A percentile compares a stretch with the other conserved stretches of the same genome.
Evolutionary conservation across 2,113 vertebrate species (phyloP).

Genomic region (Oophaga pumilio): DNA sequence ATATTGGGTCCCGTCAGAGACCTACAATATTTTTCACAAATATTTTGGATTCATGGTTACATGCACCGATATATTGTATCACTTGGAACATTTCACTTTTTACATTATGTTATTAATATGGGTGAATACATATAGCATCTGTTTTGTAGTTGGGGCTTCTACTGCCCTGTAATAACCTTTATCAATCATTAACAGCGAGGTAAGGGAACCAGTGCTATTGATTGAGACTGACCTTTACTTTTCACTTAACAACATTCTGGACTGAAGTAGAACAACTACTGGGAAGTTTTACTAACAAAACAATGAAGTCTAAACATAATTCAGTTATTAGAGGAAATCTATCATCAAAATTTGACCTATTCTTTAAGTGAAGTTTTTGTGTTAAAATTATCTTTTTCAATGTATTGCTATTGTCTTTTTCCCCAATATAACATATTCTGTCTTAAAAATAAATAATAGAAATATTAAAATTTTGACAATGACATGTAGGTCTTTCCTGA

Average conservation of each 20-base stretch:
- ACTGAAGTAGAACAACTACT: neutral
- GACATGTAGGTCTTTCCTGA: too few relatives aligned
- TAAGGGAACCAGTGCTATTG: slow-evolving; percentile 9
- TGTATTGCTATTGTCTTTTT: too few relatives aligned
- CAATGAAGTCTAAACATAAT: neutral
- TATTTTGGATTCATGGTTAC: too few relatives aligned
- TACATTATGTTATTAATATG: neutral
- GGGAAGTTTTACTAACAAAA: neutral
- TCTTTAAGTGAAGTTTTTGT: too few relatives aligned
- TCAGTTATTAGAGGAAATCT: neutral
- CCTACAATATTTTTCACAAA: too few relatives aligned
- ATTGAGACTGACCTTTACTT: slow-evolving; percentile 27
- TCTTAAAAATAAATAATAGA: too few relatives aligned
- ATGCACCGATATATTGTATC: neutral
- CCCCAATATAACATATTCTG: too few relatives aligned
- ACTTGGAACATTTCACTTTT: neutral
- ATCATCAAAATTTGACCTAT: too few relatives aligned
- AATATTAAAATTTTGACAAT: too few relatives aligned
- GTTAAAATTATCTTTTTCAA: too few relatives aligned
- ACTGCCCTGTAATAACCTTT: slow-evolving; percentile 15
- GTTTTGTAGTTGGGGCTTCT: slow-evolving; percentile 22
- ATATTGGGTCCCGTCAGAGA: too few relatives aligned
- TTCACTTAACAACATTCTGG: slow-evolving; percentile 6
- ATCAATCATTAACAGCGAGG: slow-evolving; percentile 49
- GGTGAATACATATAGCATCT: neutral